These are phyloP conservation scores for Anguilla megastoma DNA, from an alignment of 2,797 vertebrate species.

Conservation along the genomic window DNA sequence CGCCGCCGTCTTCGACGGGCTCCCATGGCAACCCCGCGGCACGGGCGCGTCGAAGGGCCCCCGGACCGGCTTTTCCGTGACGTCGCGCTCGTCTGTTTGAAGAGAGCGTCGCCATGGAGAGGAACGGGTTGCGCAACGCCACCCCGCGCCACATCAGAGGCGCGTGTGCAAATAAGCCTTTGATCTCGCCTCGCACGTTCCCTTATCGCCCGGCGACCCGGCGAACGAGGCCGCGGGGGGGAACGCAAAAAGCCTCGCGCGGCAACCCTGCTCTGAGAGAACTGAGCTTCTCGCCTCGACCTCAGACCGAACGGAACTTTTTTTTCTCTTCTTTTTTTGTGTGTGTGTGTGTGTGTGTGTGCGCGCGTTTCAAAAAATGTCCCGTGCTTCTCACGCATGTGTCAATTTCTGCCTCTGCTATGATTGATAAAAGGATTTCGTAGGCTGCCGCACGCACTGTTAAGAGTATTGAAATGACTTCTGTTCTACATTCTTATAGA, in stretches of 20 bases:
- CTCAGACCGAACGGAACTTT: background rate
- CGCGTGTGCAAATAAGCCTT: constrained; percentile 43
- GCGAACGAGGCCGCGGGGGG: background rate
- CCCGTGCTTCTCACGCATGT: background rate
- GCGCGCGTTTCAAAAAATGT: background rate
- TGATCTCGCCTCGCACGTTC: constrained; percentile 29
- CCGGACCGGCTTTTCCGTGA: constrained; percentile 56
- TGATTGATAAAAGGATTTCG: background rate
- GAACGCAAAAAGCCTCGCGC: background rate
- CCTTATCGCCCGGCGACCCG: constrained; percentile 34
- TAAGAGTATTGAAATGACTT: background rate
- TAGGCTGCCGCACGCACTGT: background rate
- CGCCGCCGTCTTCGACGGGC: background rate
- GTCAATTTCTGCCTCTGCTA: background rate
- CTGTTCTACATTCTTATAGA: background rate
- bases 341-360: no score
- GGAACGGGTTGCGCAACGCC: constrained; percentile 44
- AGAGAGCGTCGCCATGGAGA: background rate
- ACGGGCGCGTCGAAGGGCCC: constrained; percentile 43
- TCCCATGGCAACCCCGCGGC: constrained; percentile 24
- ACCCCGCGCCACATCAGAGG: constrained; percentile 30
- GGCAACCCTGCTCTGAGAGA: background rate
- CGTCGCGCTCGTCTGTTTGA: constrained; percentile 39
- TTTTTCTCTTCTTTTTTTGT: background rate
- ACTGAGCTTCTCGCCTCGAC: background rate